Evolutionary conservation across 2,113 vertebrate genomes (phyloP).

Genomic region (Herpetotheres cachinnans): DNA sequence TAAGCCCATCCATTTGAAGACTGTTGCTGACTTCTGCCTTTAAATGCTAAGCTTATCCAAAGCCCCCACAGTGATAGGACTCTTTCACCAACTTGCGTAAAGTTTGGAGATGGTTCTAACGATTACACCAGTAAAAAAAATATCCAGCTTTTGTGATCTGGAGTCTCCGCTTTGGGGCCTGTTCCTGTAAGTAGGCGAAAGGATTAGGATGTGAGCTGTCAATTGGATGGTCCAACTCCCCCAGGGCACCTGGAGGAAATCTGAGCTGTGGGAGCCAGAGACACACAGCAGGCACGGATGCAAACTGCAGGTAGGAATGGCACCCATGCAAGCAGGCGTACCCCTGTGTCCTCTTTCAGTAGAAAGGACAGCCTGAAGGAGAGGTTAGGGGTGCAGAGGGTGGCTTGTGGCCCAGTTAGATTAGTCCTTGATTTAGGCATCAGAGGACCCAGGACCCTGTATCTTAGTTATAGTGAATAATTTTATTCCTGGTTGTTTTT

Average conservation of each 20-base stretch:
- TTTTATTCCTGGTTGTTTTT: not conserved
- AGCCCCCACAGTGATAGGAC: not conserved
- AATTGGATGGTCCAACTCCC: fast-evolving
- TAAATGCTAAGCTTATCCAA: not conserved
- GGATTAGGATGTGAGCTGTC: not conserved
- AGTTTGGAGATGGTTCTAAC: not conserved
- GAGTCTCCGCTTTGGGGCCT: not conserved
- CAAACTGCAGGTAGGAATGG: not conserved
- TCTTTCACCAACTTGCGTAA: not conserved
- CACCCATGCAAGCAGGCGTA: not conserved
- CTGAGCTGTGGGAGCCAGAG: not conserved
- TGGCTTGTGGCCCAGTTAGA: fast-evolving
- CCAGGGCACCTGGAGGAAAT: not conserved
- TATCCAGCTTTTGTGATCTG: not conserved
- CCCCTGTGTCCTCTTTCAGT: not conserved
- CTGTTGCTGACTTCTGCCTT: not conserved
- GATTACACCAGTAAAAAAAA: not conserved
- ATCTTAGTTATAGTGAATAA: not conserved
- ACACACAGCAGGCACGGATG: not conserved
- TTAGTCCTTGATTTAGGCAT: not conserved
- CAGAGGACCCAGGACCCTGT: not conserved
- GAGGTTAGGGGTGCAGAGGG: not conserved
- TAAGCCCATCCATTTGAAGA: not conserved
- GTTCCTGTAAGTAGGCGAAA: not conserved
- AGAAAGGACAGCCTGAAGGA: not conserved